Evolutionary conservation across 2,113 vertebrate species (phyloP), one percentile per base, ranked within the genome.

Genomic region (Struthio camelus): DNA sequence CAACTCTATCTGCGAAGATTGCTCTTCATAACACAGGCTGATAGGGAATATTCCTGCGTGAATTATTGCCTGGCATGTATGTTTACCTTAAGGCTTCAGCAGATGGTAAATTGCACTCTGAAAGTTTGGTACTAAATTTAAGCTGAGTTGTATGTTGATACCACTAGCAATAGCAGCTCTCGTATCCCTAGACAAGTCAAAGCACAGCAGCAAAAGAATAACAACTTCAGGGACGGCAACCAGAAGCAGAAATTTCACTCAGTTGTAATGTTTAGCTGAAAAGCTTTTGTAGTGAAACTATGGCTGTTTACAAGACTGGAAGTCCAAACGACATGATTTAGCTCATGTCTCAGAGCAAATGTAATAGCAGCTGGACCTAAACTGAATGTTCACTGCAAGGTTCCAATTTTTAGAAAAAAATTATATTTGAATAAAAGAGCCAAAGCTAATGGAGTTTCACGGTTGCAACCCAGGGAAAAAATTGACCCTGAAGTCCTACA

Each of bases 31-130:
- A 96, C 59, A 78, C 9, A 88, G 65, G 62, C 75, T 95, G 79
- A 89, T 76, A 50, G 93, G 89, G 90, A 94, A 80, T 93, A 95
- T 88, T 94, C 79, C 38, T 51, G 20, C 58, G 64, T 94, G 87
- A 98, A 94, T 93, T 96, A 97, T 92, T 92, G 61, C 38, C 65
- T 82, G 44, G 38, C 36, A 46, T 70, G 10, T 89, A 79, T 94
- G 81, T 84, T 97, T 95, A 95, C 92, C 90, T 96, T 89, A 96
- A 94, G 76, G 85, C 70, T 96, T 96, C 86, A 95, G 62, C 79
- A 96, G 93, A 93, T 76, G 80, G 67, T 86, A 97, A 96, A 97
- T 53, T 42, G 32, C 44, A 82, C 89, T 94, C 44, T 73, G 69
- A 94, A 98, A 96, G n/a, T 95, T 91, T 62, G 13, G 19, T 79